Base-by-base conservation (phyloP, 2,888 invertebrate species). In the Ptychoptera contaminata region DNA sequence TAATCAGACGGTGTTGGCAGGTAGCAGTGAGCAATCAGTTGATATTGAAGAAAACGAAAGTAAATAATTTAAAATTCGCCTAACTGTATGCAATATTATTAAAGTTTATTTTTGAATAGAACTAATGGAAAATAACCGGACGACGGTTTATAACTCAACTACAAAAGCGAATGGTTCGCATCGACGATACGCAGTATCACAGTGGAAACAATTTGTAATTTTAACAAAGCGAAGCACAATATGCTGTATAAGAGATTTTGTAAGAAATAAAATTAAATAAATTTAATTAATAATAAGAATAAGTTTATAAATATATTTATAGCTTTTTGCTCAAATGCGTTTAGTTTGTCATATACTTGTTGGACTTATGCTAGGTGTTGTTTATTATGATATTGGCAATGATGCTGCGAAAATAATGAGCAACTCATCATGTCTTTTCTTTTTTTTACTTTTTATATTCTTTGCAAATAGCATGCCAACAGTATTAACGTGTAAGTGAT, bases 401-500 rank as follows among this genome's bases (percentile, higher is more conserved):
- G 84, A 92, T 55, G 91, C 86, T 0, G 73, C 76, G 42, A 77
- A 85, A 59, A 77, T 82, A 12, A 69, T 80, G 48, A 82, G 87
- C 60, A 96, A 92, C 61, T 82, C 82, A 52, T 88, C 87, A 58
- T 84, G 82, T 58, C 69, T 93, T 37, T 91, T 88, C 68, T 94
- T 90, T 66, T 79, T 82, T 48, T 74, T 90, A 42, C 79, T 94
- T 72, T 94, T 94, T 65, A 72, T 93, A 40, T 90, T 92, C 79
- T 85, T 87, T 59, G 91, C 88, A 11, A 86, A 93, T 8, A 84
- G 91, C 55, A 92, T 87, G 71, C 81, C 88, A 8, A 83, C 90
- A 39, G 77, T 86, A 40, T 76, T 92, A 38, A 81, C 82, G 45
- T 92, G 93, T 91, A 72, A 82, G 85, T 76, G 47, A 42, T 23